Evolutionary conservation across 1,140 invertebrate genomes (phyloP).

Genomic region (Macrotrachela quadricornifera): DNA sequence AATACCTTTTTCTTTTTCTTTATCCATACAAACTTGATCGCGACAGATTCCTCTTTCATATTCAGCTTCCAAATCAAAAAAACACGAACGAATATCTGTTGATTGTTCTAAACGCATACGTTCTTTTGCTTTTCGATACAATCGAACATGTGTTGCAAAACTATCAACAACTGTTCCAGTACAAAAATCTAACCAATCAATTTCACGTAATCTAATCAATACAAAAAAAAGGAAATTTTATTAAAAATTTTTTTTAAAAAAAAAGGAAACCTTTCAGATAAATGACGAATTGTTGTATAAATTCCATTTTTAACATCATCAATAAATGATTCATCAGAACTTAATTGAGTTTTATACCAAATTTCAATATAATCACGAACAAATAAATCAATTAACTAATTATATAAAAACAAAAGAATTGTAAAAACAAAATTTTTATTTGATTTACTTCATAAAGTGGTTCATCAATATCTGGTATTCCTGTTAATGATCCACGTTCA

Average conservation of each 20-base stretch:
- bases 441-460: too few species aligned
- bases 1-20: constrained; percentile 33
- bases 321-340: not conserved
- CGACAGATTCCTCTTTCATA: constrained; percentile 49
- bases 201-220: not conserved
- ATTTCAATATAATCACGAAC: constrained; percentile 3
- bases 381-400: constrained; percentile 3
- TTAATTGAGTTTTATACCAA: constrained; percentile 4
- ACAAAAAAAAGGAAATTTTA: not conserved
- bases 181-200: constrained; percentile 6
- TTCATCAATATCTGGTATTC: too few species aligned
- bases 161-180: not conserved
- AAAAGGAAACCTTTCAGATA: not conserved
- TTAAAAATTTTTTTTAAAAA: not conserved
- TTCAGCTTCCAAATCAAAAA: constrained; percentile 64
- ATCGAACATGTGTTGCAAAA: not conserved
- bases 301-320: not conserved
- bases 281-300: not conserved
- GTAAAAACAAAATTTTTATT: too few species aligned
- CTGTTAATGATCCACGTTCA: too few species aligned
- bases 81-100: constrained; percentile 45
- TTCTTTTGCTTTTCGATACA: not conserved
- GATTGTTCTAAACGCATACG: constrained; percentile 6
- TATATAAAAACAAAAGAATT: not conserved
- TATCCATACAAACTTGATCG: constrained; percentile 33